Base-by-base conservation (phyloP, 2,113 vertebrate species). In the Vulpes lagopus region DNA sequence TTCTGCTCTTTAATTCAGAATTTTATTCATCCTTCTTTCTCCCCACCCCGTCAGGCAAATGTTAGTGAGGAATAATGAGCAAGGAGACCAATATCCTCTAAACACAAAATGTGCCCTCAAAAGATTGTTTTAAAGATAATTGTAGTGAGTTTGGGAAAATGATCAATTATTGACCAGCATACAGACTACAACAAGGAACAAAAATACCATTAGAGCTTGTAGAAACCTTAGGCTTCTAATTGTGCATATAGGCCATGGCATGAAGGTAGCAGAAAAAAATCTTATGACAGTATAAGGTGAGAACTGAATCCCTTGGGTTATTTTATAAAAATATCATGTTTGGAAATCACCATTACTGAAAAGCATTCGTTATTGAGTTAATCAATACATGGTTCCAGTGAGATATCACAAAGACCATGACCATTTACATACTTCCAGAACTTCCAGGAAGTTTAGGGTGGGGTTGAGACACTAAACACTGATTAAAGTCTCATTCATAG, bases 221-320 rank as follows among this genome's bases (percentile, higher is more conserved):
- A 83, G 78, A 64, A 62, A 92, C 25, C 53, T 51, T 91, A 83
- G 76, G n/a, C 62, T 89, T 92, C 60, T 69, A 69, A 87, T 87
- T 20, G 2, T 19, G 4, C 78, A 83, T 14, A 19, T 35, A 67
- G 53, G 20, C 25, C 49, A 59, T 5, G 81, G 35, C 64, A 85
- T 27, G 73, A 90, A 57, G 60, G 51, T 49, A 57, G 30, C n/a
- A 94, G 59, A 71, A 92, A 90, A 76, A 83, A 59, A 74, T 78
- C 23, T 94, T 35, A 69, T 12, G 55, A 79, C 16, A 89, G 8
- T 71, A 30, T 79, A 81, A 78, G n/a, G 62, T 49, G 43, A 73
- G 55, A 79, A 62, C 16, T 5, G 17, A 92, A 43, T 49, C 23
- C 51, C 23, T 94, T 49, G 23, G 23, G 49, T 53, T 83, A 71